Conservation (phyloP, 1,140 invertebrate species). For the Mya arenaria region DNA sequence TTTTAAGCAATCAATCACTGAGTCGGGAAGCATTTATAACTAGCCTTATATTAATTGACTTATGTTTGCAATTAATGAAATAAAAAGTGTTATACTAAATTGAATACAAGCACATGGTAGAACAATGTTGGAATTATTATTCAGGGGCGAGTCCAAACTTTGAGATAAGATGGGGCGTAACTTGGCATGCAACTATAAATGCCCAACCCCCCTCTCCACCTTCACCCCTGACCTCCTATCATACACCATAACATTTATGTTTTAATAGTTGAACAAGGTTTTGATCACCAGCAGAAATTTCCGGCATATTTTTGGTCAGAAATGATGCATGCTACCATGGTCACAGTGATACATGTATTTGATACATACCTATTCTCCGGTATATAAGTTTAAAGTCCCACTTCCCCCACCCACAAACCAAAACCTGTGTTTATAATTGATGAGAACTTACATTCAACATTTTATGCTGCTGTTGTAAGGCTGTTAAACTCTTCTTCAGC, state of each 20-base stretch:
- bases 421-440: neutral
- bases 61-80: no score
- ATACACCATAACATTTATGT: neutral
- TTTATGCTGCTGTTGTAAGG: slow-evolving; percentile 67
- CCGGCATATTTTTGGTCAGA: neutral
- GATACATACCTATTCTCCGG: no score
- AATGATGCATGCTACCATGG: neutral
- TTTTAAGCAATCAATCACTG: no score
- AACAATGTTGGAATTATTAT: no score
- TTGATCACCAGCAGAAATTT: neutral
- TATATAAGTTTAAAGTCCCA: no score
- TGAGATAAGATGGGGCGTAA: neutral
- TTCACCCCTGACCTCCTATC: neutral
- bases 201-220: neutral
- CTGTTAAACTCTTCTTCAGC: slow-evolving; percentile 61
- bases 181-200: neutral
- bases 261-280: neutral
- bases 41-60: no score
- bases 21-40: no score
- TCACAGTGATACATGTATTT: neutral
- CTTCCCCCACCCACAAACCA: no score
- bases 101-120: no score
- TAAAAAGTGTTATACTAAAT: no score
- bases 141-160: no score
- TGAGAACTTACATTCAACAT: slow-evolving; percentile 53